Evolutionary conservation across 2,888 invertebrate genomes (phyloP), one percentile per base, ranked within the genome.

Genomic region (Volucella zonaria): DNA sequence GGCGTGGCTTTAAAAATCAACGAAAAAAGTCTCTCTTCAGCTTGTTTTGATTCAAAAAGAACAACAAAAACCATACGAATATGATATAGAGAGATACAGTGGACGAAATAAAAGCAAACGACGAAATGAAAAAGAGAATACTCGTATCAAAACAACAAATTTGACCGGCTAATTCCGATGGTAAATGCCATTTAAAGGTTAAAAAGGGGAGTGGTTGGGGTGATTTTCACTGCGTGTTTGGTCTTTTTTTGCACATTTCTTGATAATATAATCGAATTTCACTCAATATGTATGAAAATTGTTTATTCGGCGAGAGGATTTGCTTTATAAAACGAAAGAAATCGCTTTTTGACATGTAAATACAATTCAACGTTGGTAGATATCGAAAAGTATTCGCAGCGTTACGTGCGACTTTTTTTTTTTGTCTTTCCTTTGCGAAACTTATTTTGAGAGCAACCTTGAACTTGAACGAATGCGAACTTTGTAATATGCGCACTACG

Each of bases 381-480:
- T 23, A 23, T 23, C 18, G 18, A 23, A 23, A 23, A 23, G 18
- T 23, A 23, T 23, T 23, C 18, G 18, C 18, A 23, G 18, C 1
- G 15, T n/a, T n/a, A n/a, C n/a, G n/a, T n/a, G n/a, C n/a, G n/a
- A n/a, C 38, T 15, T 40, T 49, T 6, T 14, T 9, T 18, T 68
- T 3, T 56, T 18, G 3, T 12, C 6, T 11, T 45, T 45, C 12
- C 12, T 45, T 58, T 31, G 12, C 58, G 45, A 15, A n/a, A 66
- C 40, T 70, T 61, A 18, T 45, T 54, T 73, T 43, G 62, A 47
- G 18, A 58, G 42, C 61, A 82, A 82, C 82, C 82, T 82, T 77
- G 82, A 82, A 82, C 82, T 82, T 82, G 82, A 67, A 66, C 31
- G 59, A 47, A 31, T 64, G 52, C 10, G 9, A 54, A 42, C 66